These are phyloP conservation scores for Passerina amoena DNA, from an alignment of 2,113 vertebrate genomes.

Conservation along the genomic window DNA sequence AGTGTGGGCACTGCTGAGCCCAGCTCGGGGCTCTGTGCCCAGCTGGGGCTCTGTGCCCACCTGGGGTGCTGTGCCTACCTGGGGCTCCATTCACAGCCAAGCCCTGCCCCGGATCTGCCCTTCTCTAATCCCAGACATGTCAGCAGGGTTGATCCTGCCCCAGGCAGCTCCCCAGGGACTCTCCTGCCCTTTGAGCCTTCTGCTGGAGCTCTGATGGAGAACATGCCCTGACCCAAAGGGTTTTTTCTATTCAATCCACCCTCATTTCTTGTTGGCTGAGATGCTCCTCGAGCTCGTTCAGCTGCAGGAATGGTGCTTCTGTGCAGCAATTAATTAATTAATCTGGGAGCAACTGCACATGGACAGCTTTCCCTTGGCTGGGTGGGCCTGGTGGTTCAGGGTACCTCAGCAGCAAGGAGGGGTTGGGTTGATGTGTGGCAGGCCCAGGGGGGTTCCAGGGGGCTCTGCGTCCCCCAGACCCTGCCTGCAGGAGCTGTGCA, in stretches of 20 bases:
- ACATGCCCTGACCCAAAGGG: background rate
- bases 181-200: background rate
- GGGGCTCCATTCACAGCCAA: background rate
- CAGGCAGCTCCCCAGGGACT: background rate
- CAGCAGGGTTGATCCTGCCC: background rate
- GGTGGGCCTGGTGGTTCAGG: background rate
- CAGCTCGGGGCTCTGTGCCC: too few relatives aligned
- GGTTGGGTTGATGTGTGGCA: background rate
- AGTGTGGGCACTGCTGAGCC: too few relatives aligned
- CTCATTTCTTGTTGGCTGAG: background rate
- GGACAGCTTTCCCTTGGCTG: background rate
- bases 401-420: background rate
- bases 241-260: accelerated
- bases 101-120: accelerated
- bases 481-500: background rate
- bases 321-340: background rate
- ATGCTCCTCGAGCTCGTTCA: accelerated
- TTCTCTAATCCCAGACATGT: background rate
- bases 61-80: accelerated
- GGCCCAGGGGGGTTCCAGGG: background rate
- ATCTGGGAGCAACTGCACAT: background rate
- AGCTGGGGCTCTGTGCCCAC: too few relatives aligned
- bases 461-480: accelerated
- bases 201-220: accelerated
- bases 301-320: background rate